A percentile compares a stretch with the other conserved stretches of the same genome.
phyloP scores from a whole-genome alignment of 2,113 vertebrate genomes.

The Amblyornis subalaris region DNA sequence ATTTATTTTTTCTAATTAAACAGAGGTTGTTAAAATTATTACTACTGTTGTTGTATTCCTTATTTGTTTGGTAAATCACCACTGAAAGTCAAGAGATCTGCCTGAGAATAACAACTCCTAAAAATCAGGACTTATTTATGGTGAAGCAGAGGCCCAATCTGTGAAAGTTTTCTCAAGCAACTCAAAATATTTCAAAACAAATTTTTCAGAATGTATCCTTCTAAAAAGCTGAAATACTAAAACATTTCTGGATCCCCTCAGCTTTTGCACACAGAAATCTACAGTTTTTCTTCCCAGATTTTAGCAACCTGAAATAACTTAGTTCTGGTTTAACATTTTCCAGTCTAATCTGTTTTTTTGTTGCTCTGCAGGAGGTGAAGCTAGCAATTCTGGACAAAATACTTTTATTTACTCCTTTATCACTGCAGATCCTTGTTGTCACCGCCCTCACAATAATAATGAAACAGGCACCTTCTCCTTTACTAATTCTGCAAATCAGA shows the following conservation, averaged over 20 bases:
- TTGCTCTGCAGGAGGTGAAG: neutral
- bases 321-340: neutral
- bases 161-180: neutral
- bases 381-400: neutral
- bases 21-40: too few species aligned
- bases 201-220: neutral
- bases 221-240: neutral
- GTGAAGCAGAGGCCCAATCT: neutral
- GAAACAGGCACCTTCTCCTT: neutral
- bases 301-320: neutral
- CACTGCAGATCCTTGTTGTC: neutral
- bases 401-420: neutral
- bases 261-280: neutral
- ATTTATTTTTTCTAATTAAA: neutral
- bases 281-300: neutral
- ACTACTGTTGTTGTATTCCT: neutral
- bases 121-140: neutral
- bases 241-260: neutral
- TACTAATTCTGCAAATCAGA: neutral
- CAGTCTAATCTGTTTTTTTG: neutral
- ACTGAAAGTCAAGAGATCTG: neutral
- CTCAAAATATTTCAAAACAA: neutral
- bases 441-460: neutral
- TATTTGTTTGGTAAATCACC: neutral
- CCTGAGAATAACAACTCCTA: neutral